Percentiles rank a stretch among this genome's conserved stretches.
phyloP scores from a whole-genome alignment of 23 tunicate species.

The Trididemnum nubilum region DNA sequence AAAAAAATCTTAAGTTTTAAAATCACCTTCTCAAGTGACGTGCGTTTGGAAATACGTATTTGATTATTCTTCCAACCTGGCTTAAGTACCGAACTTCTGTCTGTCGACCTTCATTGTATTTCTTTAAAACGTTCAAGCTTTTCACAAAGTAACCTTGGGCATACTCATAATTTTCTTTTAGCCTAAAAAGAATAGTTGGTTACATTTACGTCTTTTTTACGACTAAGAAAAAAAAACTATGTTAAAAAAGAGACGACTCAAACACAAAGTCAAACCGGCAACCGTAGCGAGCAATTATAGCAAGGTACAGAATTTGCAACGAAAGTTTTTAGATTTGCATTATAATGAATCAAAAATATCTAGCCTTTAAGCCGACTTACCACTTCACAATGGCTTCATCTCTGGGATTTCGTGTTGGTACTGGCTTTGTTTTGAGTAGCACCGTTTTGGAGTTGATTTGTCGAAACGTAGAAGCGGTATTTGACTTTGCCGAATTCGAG shows the following conservation, averaged over 20 bases:
- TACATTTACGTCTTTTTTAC: not conserved
- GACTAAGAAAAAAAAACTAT: not conserved
- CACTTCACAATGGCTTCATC: conserved; percentile 41
- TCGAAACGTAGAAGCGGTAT: not conserved
- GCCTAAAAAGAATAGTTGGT: conserved; percentile 38
- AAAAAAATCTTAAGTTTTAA: not conserved
- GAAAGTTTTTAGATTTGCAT: no score
- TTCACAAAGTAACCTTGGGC: conserved; percentile 61
- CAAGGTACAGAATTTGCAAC: no score
- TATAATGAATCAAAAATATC: no score
- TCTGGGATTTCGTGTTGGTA: not conserved
- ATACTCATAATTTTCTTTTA: conserved; percentile 69
- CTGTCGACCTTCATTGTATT: conserved; percentile 66
- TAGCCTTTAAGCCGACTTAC: conserved; percentile 38
- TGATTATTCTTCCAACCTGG: conserved; percentile 81
- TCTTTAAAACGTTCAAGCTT: conserved; percentile 59
- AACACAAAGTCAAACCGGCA: not conserved
- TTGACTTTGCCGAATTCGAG: not conserved
- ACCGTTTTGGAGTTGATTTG: not conserved
- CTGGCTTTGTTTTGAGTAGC: not conserved
- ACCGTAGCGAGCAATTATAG: no score
- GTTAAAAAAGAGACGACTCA: not conserved
- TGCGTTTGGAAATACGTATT: conserved; percentile 75
- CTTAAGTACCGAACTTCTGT: conserved; percentile 47
- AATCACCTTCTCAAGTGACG: conserved; percentile 61